Evolutionary conservation across 2,113 vertebrate genomes (phyloP).

Genomic region (Tenrec ecaudatus): DNA sequence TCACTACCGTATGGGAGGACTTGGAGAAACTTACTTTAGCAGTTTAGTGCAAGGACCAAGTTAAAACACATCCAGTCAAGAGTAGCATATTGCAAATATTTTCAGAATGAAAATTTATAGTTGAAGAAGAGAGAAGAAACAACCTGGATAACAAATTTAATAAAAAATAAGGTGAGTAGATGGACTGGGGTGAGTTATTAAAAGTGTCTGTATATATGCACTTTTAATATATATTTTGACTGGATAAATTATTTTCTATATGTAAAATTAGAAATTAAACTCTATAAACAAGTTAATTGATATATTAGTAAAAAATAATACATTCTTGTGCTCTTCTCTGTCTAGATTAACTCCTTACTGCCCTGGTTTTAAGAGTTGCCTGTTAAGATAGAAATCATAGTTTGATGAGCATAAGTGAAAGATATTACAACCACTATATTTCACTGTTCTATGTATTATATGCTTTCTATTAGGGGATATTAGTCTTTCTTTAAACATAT

Average conservation of each 20-base stretch:
- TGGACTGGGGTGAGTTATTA: neutral
- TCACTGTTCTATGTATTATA: neutral
- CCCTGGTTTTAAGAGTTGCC: neutral
- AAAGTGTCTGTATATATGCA: conserved; percentile 15
- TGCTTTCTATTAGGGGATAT: conserved; percentile 5
- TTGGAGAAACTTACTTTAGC: neutral
- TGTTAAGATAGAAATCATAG: neutral
- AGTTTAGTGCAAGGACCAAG: neutral
- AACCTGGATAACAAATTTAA: neutral
- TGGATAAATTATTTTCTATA: neutral
- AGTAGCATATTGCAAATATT: neutral
- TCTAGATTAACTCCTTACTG: neutral
- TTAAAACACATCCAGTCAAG: conserved; percentile 4
- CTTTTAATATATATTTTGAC: no score
- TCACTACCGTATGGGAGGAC: neutral
- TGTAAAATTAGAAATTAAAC: neutral
- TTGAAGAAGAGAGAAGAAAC: neutral
- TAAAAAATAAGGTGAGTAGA: neutral
- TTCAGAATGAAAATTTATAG: neutral
- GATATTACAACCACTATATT: neutral
- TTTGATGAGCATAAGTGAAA: neutral
- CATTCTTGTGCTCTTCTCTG: neutral
- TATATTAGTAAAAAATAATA: neutral
- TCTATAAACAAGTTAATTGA: neutral
- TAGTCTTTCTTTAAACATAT: neutral